Percentiles rank a stretch among this genome's conserved stretches.
phyloP scores from a whole-genome alignment of 37 sponge, comb jelly and placozoan genomes.

The Chondrosia reniformis region DNA sequence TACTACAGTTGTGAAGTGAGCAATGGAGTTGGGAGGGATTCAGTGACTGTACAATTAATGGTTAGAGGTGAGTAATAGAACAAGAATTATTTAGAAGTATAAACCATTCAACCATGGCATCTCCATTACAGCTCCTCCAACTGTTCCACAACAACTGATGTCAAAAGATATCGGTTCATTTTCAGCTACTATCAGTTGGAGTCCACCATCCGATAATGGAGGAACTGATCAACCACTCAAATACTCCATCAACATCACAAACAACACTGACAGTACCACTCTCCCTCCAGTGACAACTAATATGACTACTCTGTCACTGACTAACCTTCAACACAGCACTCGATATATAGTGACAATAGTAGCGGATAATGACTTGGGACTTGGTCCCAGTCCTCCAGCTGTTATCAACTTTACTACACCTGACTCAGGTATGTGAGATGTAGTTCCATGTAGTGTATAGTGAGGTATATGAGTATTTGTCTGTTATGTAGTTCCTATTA shows the following conservation, averaged over 20 bases:
- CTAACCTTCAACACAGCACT: background rate
- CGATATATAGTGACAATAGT: background rate
- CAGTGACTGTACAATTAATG: too few species aligned
- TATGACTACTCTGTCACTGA: background rate
- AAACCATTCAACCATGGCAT: too few species aligned
- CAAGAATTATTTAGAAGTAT: too few species aligned
- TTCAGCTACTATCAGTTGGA: constrained; percentile 6
- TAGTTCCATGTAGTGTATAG: background rate
- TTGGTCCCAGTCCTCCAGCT: constrained; percentile 10
- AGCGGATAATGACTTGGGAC: background rate
- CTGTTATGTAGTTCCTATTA: constrained; percentile 10
- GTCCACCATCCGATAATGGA: background rate
- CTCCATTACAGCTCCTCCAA: too few species aligned
- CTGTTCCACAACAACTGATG: background rate
- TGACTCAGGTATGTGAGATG: background rate
- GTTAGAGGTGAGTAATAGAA: too few species aligned
- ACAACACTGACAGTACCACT: background rate
- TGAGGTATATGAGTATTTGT: background rate
- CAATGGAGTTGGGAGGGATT: too few species aligned
- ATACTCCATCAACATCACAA: constrained; percentile 8
- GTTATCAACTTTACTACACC: background rate
- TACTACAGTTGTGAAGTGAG: too few species aligned
- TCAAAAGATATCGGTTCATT: background rate
- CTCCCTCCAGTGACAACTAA: background rate
- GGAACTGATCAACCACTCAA: background rate